Evolutionary conservation across 2,888 invertebrate genomes (phyloP).

Genomic region (Yponomeuta evonymella): DNA sequence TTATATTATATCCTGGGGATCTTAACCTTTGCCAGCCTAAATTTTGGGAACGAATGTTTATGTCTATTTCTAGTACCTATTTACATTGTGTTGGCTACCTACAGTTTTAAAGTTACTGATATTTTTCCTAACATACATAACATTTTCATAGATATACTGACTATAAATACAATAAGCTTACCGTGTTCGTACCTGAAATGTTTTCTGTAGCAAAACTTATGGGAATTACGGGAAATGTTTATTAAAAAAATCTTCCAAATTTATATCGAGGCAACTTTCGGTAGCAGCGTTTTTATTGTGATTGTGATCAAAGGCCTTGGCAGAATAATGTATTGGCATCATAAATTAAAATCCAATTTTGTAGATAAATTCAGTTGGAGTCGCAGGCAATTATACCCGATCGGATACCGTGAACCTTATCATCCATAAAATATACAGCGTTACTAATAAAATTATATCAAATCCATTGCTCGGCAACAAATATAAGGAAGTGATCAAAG

Average conservation of each 20-base stretch:
- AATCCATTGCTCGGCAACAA: not conserved
- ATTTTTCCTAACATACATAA: no score
- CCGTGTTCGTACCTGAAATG: not conserved
- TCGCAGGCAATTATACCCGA: slow-evolving; percentile 9
- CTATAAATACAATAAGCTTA: not conserved
- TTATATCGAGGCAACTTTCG: not conserved
- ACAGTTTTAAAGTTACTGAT: no score
- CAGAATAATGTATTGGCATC: slow-evolving; percentile 6
- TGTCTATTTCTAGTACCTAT: no score
- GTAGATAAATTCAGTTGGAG: slow-evolving; percentile 1
- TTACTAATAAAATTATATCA: not conserved
- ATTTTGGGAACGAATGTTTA: no score
- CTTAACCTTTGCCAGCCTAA: no score
- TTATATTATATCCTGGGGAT: no score
- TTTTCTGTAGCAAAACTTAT: not conserved
- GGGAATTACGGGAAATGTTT: not conserved
- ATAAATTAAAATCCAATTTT: slow-evolving; percentile 10
- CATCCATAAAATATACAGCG: not conserved
- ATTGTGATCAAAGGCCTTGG: not conserved
- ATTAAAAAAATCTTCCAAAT: not conserved
- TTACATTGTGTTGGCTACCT: no score
- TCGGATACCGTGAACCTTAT: not conserved
- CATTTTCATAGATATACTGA: no score
- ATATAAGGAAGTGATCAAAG: not conserved
- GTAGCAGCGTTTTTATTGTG: not conserved